Evolutionary conservation across 2,888 invertebrate species (phyloP), one percentile per base, ranked within the genome.

Genomic region (Ypsolopha sequella): DNA sequence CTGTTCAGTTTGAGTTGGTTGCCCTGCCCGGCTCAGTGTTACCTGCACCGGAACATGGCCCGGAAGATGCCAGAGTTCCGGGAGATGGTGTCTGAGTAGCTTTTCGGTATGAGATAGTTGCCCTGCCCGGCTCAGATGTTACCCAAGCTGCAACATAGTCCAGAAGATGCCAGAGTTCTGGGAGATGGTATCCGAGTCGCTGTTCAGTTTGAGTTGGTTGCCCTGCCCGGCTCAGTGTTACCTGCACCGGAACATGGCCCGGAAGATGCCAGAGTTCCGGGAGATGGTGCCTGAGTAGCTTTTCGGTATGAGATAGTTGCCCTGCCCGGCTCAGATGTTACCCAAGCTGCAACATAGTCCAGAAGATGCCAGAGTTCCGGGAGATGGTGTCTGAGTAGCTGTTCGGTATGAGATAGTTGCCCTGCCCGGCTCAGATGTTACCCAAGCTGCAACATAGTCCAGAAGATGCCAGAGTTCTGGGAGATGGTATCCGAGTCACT

Each of bases 71-170:
- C 98, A 9, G 97, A 96, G 80, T 99, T 98, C 60, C 98, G 89
- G 7, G 96, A 93, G 70, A 98, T 96, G 0, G 96, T 98, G 0
- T 92, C 90, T 0, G 91, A 82, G 59, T 93, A 92, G 58, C 98
- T 98, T 88, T 98, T 98, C 52, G 96, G 87, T 0, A 98, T 96
- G 51, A 99, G 72, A 56, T 84, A 85, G 69, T 81, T 85, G 36
- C 99, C 99, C 82, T 99, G 98, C 0, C 96, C 95, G 46, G 98
- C 98, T 98, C 99, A 99, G 56, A 98, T 93, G 46, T 97, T 88
- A 2, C 98, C 97, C 0, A 98, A 98, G 48, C 97, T n/a, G n/a
- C n/a, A n/a, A n/a, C n/a, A n/a, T n/a, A n/a, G n/a, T n/a, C n/a
- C n/a, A n/a, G n/a, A n/a, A n/a, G n/a, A n/a, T n/a, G n/a, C n/a